A percentile compares a stretch with the other conserved stretches of the same genome.
These are phyloP conservation scores for Latrodectus geometricus DNA, from an alignment of 1,140 invertebrate genomes.

Conservation along the genomic window DNA sequence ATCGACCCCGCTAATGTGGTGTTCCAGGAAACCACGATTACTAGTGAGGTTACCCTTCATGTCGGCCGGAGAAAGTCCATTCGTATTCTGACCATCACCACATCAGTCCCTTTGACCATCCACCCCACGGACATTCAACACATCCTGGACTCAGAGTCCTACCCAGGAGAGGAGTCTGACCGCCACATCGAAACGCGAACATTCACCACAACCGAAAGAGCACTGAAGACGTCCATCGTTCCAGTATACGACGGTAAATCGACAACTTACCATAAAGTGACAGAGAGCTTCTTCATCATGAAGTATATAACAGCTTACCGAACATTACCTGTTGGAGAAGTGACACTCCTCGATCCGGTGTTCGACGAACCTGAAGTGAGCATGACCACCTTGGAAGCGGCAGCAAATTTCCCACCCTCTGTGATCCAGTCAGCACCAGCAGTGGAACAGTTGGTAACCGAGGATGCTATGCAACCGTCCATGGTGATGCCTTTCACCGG, in stretches of 20 bases:
- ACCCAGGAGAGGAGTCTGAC: conserved; percentile 9
- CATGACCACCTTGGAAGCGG: conserved; percentile 31
- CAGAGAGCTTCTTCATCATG: conserved; percentile 66
- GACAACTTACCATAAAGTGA: conserved; percentile 65
- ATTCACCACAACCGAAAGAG: conserved; percentile 65
- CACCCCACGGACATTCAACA: conserved; percentile 78
- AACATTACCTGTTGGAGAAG: conserved; percentile 64
- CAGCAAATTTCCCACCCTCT: conserved; percentile 48
- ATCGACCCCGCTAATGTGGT: conserved; percentile 64
- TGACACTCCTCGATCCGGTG: conserved; percentile 45
- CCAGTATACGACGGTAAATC: conserved; percentile 64
- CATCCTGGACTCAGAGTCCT: conserved; percentile 36
- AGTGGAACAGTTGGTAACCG: conserved; percentile 30
- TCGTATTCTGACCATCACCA: conserved; percentile 69
- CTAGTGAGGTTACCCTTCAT: conserved; percentile 64
- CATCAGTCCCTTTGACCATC: conserved; percentile 84
- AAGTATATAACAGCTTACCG: conserved; percentile 66
- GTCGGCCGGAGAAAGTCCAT: conserved; percentile 63
- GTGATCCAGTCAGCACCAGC: conserved; percentile 33
- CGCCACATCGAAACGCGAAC: conserved; percentile 65
- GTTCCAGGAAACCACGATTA: conserved; percentile 64
- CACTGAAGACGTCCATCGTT: conserved; percentile 64
- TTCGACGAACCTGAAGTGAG: conserved; percentile 1
- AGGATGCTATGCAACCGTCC: conserved; percentile 49
- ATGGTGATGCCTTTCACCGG: too few relatives aligned